Conservation (phyloP, 2,113 vertebrate genomes). For the Carassius auratus region DNA sequence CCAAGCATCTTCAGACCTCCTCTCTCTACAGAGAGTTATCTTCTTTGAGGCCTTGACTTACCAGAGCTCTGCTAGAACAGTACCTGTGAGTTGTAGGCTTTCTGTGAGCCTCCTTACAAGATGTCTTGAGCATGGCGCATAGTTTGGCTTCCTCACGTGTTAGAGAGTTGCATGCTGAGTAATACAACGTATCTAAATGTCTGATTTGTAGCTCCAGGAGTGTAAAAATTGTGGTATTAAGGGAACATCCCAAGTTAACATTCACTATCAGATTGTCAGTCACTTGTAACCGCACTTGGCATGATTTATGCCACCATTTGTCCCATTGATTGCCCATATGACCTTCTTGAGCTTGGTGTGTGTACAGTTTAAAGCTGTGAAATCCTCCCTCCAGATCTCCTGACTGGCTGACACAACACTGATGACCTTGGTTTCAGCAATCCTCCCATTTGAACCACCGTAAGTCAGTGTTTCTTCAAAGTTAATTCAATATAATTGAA, state of each 20-base stretch:
- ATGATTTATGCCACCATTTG: constrained; percentile 37
- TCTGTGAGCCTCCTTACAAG: no score
- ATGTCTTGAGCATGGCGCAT: no score
- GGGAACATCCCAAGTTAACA: neutral
- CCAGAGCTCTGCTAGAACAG: no score
- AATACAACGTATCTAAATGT: neutral
- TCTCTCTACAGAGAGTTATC: no score
- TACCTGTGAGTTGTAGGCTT: no score
- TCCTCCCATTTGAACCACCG: neutral
- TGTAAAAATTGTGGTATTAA: constrained; percentile 4
- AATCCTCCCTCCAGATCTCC: constrained; percentile 28
- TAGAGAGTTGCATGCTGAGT: no score
- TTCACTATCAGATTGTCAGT: constrained; percentile 23
- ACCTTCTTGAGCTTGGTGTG: constrained; percentile 25
- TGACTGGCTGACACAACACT: neutral
- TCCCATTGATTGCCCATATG: constrained; percentile 15
- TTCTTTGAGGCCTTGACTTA: no score
- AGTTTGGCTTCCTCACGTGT: no score
- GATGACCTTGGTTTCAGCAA: constrained; percentile 33
- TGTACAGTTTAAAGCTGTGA: constrained; percentile 24
- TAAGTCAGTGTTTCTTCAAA: constrained; percentile 15
- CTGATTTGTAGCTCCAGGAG: neutral
- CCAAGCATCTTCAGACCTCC: no score
- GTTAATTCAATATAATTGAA: neutral
- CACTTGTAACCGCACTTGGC: constrained; percentile 2